Conservation (phyloP, 2,888 invertebrate genomes). For the Lithophane socia region DNA sequence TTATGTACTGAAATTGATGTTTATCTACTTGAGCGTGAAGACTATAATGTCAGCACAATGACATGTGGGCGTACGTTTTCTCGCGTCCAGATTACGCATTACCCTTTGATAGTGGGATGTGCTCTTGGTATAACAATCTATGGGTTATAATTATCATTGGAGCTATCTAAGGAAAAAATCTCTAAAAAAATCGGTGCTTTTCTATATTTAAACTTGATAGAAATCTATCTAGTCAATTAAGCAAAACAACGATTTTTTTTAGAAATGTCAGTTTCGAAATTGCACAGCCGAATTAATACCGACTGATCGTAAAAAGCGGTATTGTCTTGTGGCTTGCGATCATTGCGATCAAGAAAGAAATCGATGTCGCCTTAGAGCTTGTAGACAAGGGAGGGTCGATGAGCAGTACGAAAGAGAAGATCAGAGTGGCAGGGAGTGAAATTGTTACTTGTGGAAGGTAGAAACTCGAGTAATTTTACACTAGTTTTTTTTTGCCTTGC, state of each 20-base stretch:
- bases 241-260: too few relatives aligned
- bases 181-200: too few relatives aligned
- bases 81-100: slow-evolving; percentile 39
- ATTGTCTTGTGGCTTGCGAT: neutral
- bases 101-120: slow-evolving; percentile 35
- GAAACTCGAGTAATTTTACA: neutral
- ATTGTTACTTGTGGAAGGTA: neutral
- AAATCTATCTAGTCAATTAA: too few relatives aligned
- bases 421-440: neutral
- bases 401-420: too few relatives aligned
- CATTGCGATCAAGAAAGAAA: neutral
- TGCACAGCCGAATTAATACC: neutral
- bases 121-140: slow-evolving; percentile 9
- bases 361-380: too few relatives aligned
- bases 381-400: neutral
- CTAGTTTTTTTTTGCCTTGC: neutral
- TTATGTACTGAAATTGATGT: slow-evolving; percentile 55
- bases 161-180: too few relatives aligned
- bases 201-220: too few relatives aligned
- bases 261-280: too few relatives aligned
- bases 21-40: slow-evolving; percentile 46
- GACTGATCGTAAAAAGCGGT: neutral
- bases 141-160: neutral
- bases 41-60: slow-evolving; percentile 35
- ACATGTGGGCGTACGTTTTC: slow-evolving; percentile 43